Base-by-base conservation (phyloP, 2,888 invertebrate genomes). In the Clepsis dumicolana region DNA sequence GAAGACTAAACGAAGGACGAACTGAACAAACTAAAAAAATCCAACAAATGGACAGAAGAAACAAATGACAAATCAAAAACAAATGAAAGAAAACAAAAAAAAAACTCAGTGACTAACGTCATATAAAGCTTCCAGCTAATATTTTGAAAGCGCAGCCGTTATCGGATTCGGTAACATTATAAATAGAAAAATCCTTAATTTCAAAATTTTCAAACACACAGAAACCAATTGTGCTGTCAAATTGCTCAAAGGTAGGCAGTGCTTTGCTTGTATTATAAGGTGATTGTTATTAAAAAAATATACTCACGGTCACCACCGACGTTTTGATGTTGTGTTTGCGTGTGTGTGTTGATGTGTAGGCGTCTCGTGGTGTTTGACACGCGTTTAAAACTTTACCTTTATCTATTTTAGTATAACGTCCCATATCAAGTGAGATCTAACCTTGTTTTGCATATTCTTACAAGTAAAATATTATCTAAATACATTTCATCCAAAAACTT, bases 271-370 rank as follows among this genome's bases (percentile, higher is more conserved):
- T 61, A 71, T 73, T n/a, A 73, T 73, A 77, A 76, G 72, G 75
- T 82, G 78, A 76, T 71, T 73, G 71, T 74, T 78, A 82, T 77
- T 77, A 78, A 79, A 74, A 35, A 79, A 72, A 70, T 77, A 90
- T 92, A 93, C 93, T 93, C 86, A 93, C 93, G 78, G 76, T 84
- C 77, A 67, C 77, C 88, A 80, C 79, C 90, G 89, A 79, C 78
- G 84, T 88, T 79, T 81, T 78, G 82, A 50, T 63, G 67, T 60
- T 85, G 82, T 85, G 80, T 85, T 75, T 80, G 80, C 84, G 76
- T 84, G 80, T 86, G 79, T 83, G 76, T 76, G 72, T 81, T 71
- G 69, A 65, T 76, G 73, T 76, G 81, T 80, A 74, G 73, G 72
- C 78, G 90, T 88, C 91, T 90, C 91, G 91, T 91, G 90, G 89